Evolutionary conservation across 2,113 vertebrate genomes (phyloP), one percentile per base, ranked within the genome.

Genomic region (Poeciliopsis prolifica): DNA sequence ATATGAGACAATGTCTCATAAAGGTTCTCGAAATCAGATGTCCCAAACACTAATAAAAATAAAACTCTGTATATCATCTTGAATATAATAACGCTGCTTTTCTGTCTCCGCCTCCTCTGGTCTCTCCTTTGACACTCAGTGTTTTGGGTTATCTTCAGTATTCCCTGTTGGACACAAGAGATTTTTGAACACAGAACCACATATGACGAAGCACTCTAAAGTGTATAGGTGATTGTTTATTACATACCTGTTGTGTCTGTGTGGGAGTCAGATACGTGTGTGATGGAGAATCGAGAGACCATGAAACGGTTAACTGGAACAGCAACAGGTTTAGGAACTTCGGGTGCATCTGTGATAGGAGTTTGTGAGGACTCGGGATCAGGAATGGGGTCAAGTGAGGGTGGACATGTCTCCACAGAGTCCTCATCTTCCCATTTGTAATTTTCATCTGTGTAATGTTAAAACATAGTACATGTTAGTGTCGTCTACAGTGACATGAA

Each of bases 281-380:
- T 98, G 90, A 99, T 98, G 73, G 97, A 98, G 93, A 99, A 99
- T 67, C 97, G 95, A 61, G 97, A 98, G 26, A 95, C 94, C 0
- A 96, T 94, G 61, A 97, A 94, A 0, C 97, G 96, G 0, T 96
- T 98, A 48, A 96, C 78, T 64, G 88, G 84, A 33, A 75, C 80
- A 33, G 86, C 68, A 48, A 85, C 79, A 64, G 92, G 89, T 87
- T 94, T 93, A 5, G 84, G 78, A 73, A 72, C 76, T 28, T 94
- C 93, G 0, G 87, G 86, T 61, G 65, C 80, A 72, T 87, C 90
- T 78, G 87, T 60, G 11, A 86, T 72, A 54, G 90, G 81, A 63
- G 83, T 86, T 79, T 82, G 81, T 51, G 85, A 82, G 37, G 79
- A 73, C 3, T 11, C 22, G 24, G 83, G 76, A 30, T 89, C 88